phyloP scores from a whole-genome alignment of 2,888 invertebrate species.

The Aporophyla nigra region DNA sequence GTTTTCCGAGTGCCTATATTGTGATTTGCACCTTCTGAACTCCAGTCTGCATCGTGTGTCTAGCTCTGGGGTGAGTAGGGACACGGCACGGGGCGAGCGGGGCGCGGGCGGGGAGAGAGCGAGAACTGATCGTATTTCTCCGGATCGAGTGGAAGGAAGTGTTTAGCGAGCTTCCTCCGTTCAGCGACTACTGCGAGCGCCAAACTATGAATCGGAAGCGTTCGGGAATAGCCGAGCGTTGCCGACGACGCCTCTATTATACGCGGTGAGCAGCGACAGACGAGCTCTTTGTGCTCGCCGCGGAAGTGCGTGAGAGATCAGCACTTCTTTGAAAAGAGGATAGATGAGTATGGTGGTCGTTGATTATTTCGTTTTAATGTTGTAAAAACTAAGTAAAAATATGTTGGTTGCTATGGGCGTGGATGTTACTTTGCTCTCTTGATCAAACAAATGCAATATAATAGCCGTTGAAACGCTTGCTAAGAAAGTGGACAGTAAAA shows the following conservation, averaged over 20 bases:
- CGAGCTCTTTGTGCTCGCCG: constrained; percentile 18
- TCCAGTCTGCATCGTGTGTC: not conserved
- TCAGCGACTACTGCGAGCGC: constrained; percentile 17
- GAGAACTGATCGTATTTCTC: constrained; percentile 67
- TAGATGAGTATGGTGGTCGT: too few relatives aligned
- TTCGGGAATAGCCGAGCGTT: constrained; percentile 45
- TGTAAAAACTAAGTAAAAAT: not conserved
- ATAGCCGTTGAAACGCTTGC: not conserved
- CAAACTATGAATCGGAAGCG: constrained; percentile 54
- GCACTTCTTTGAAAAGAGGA: not conserved
- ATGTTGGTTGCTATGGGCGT: not conserved
- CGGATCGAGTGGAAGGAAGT: constrained; percentile 74
- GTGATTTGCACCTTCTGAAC: constrained; percentile 26
- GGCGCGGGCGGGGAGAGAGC: not conserved
- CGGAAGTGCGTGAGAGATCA: constrained; percentile 11
- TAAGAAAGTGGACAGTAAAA: not conserved
- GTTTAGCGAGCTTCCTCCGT: constrained; percentile 69
- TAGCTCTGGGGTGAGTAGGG: not conserved
- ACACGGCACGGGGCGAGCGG: not conserved
- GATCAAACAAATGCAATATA: not conserved
- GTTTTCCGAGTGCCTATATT: not conserved
- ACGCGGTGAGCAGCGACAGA: not conserved
- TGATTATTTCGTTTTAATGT: not conserved
- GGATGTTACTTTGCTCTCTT: not conserved
- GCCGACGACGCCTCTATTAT: constrained; percentile 18